phyloP scores from a whole-genome alignment of 2,797 vertebrate genomes.

The Tapera naevia region DNA sequence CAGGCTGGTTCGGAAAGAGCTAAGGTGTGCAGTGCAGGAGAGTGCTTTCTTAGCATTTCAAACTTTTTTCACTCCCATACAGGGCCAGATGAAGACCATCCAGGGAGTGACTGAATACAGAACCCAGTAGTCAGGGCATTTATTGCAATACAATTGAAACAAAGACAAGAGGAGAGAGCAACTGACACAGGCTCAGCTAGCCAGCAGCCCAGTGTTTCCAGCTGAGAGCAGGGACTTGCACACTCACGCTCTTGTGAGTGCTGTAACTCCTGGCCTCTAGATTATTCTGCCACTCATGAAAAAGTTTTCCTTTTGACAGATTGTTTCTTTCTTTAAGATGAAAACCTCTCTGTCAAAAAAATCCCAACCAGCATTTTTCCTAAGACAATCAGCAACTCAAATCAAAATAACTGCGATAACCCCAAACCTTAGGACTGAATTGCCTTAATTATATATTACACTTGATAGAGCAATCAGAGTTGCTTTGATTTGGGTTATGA shows the following conservation, averaged over 20 bases:
- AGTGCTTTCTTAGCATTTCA: neutral
- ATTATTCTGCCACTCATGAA: neutral
- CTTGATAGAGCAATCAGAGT: conserved; percentile 64
- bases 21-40: neutral
- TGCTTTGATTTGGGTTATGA: conserved; percentile 64
- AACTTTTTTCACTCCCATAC: neutral
- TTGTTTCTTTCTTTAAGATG: neutral
- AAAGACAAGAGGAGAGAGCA: neutral
- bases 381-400: conserved; percentile 53
- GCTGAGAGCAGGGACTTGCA: neutral
- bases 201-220: neutral
- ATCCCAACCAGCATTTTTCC: conserved; percentile 29
- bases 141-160: neutral
- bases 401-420: conserved; percentile 56
- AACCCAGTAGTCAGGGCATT: neutral
- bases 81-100: neutral
- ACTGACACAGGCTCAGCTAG: neutral
- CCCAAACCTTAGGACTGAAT: conserved; percentile 59
- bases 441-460: conserved; percentile 67
- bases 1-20: neutral
- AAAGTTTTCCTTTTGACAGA: conserved; percentile 18
- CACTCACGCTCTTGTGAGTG: rapidly evolving
- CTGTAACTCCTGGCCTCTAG: neutral
- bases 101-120: neutral
- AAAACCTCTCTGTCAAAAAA: conserved; percentile 56